A percentile compares a stretch with the other conserved stretches of the same genome.
Conservation (phyloP, 2,888 invertebrate genomes). For the Pollenia labialis region DNA sequence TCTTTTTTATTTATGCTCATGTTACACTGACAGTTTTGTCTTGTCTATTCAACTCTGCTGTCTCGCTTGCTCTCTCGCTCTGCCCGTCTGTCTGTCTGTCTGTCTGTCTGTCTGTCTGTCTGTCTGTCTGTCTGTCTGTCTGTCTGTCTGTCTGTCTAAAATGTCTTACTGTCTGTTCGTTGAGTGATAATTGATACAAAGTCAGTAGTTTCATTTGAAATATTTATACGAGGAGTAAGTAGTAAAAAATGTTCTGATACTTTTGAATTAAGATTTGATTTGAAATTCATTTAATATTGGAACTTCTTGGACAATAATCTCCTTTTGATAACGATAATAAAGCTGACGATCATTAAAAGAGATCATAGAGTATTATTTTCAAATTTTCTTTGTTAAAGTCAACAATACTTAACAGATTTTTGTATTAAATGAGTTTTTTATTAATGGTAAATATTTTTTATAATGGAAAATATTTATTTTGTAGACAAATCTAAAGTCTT, state of each 20-base stretch:
- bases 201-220: constrained; percentile 45
- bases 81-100: constrained; percentile 4
- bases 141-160: constrained; percentile 1
- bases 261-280: constrained; percentile 35
- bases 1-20: constrained; percentile 51
- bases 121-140: constrained; percentile 7
- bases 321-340: constrained; percentile 49
- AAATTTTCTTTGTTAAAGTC: constrained; percentile 53
- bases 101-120: constrained; percentile 45
- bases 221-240: constrained; percentile 23
- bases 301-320: constrained; percentile 59
- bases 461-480: constrained; percentile 37
- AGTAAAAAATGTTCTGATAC: constrained; percentile 44
- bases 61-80: not conserved
- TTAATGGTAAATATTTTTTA: constrained; percentile 21
- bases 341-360: constrained; percentile 62
- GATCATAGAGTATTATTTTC: constrained; percentile 53
- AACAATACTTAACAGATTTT: constrained; percentile 44
- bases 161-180: constrained; percentile 41
- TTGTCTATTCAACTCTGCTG: constrained; percentile 15
- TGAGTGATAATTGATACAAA: constrained; percentile 64
- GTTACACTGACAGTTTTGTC: constrained; percentile 53
- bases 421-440: constrained; percentile 26
- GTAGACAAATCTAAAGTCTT: constrained; percentile 1
- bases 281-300: constrained; percentile 7